phyloP scores from a whole-genome alignment of 2,113 vertebrate genomes.

The Tachysurus fulvidraco region DNA sequence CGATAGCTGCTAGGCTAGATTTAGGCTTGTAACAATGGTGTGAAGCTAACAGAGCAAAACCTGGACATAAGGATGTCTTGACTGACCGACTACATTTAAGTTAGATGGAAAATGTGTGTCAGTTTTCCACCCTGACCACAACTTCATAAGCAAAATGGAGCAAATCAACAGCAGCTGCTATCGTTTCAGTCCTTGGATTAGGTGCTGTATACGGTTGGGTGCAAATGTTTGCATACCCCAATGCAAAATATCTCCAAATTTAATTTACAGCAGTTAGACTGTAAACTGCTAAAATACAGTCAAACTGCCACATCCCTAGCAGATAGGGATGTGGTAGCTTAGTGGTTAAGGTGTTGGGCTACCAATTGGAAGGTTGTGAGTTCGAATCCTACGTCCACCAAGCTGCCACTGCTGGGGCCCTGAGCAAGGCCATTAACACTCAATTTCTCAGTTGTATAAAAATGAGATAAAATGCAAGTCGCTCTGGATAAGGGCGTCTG shows the following conservation, averaged over 20 bases:
- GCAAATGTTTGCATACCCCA: not conserved
- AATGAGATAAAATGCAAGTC: no score
- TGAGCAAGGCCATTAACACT: no score
- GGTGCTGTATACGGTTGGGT: not conserved
- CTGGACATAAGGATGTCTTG: not conserved
- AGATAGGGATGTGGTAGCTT: no score
- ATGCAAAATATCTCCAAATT: not conserved
- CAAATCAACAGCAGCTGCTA: not conserved
- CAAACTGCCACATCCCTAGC: no score
- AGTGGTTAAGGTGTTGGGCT: no score
- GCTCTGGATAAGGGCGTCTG: no score
- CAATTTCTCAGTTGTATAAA: no score
- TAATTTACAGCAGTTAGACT: not conserved
- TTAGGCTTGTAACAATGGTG: not conserved
- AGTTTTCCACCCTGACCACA: not conserved
- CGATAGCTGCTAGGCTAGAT: not conserved
- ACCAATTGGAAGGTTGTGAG: no score
- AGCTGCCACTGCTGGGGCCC: no score
- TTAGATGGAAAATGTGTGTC: not conserved
- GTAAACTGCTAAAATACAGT: no score
- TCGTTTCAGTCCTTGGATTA: not conserved
- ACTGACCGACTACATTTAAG: not conserved
- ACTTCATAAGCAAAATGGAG: not conserved
- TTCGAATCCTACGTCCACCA: no score
- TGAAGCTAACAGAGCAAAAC: not conserved